These are phyloP conservation scores for Pseudochromis fuscus DNA, from an alignment of 2,797 vertebrate species.

Conservation along the genomic window DNA sequence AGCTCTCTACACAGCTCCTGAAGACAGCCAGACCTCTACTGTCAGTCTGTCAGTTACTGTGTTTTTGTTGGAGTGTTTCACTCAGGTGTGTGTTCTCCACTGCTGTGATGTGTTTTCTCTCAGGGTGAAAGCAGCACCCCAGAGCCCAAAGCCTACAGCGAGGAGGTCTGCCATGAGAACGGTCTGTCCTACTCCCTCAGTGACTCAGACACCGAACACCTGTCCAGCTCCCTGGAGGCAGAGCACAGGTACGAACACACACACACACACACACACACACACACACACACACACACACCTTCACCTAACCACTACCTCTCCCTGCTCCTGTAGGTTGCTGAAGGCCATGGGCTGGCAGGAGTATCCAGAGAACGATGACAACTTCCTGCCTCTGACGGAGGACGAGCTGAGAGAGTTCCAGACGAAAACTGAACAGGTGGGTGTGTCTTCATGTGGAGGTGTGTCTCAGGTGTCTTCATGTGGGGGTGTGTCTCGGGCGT, in stretches of 20 bases:
- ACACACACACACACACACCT: not conserved
- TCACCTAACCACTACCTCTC: slow-evolving; percentile 1
- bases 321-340: slow-evolving; percentile 86
- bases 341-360: slow-evolving; percentile 99
- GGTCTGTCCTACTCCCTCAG: slow-evolving; percentile 93
- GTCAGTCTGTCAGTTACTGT: not conserved
- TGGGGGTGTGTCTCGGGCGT: too few species aligned
- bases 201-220: slow-evolving; percentile 91
- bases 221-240: slow-evolving; percentile 98
- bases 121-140: slow-evolving; percentile 93
- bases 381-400: slow-evolving; percentile 97
- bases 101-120: slow-evolving; percentile 13
- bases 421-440: slow-evolving; percentile 97
- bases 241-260: slow-evolving; percentile 90
- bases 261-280: not conserved
- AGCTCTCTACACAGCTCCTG: too few species aligned
- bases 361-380: slow-evolving; percentile 98
- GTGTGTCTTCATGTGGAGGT: not conserved
- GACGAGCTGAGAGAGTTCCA: slow-evolving; percentile 98
- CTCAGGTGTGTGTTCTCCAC: not conserved
- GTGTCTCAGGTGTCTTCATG: too few species aligned
- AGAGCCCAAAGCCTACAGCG: slow-evolving; percentile 94
- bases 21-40: too few species aligned
- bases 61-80: not conserved
- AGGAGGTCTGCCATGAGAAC: slow-evolving; percentile 93